Conservation (phyloP, 2,113 vertebrate genomes). For the Mustelus asterias region DNA sequence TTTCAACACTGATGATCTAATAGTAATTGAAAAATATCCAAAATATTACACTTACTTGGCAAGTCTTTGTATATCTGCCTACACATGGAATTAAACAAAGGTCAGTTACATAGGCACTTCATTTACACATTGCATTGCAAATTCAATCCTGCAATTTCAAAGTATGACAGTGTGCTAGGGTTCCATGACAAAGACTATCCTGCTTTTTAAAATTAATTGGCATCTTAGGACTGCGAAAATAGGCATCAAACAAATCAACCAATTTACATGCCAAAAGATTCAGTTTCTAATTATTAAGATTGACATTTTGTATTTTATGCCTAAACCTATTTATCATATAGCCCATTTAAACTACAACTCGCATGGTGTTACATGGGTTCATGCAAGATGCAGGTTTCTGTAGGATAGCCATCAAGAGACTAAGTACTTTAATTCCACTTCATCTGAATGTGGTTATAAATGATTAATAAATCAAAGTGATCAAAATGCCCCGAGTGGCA, state of each 20-base stretch:
- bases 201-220: background rate
- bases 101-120: background rate
- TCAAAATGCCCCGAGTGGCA: slow-evolving; percentile 68
- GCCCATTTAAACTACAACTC: slow-evolving; percentile 38
- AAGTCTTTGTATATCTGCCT: slow-evolving; percentile 40
- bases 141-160: background rate
- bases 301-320: background rate
- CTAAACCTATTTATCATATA: background rate
- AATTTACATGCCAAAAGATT: background rate
- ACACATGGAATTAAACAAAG: slow-evolving; percentile 35
- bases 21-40: slow-evolving; percentile 51
- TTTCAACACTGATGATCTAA: slow-evolving; percentile 58
- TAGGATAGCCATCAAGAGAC: slow-evolving; percentile 52
- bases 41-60: slow-evolving; percentile 41
- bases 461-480: slow-evolving; percentile 77
- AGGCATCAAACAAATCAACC: background rate
- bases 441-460: slow-evolving; percentile 63
- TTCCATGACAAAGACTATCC: background rate
- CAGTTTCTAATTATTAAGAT: slow-evolving; percentile 19
- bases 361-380: slow-evolving; percentile 41
- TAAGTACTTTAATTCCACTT: slow-evolving; percentile 58
- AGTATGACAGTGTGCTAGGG: background rate
- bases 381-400: slow-evolving; percentile 41
- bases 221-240: background rate
- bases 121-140: background rate